Evolutionary conservation across 2,113 vertebrate species (phyloP), one percentile per base, ranked within the genome.

Genomic region (Butorides virescens): DNA sequence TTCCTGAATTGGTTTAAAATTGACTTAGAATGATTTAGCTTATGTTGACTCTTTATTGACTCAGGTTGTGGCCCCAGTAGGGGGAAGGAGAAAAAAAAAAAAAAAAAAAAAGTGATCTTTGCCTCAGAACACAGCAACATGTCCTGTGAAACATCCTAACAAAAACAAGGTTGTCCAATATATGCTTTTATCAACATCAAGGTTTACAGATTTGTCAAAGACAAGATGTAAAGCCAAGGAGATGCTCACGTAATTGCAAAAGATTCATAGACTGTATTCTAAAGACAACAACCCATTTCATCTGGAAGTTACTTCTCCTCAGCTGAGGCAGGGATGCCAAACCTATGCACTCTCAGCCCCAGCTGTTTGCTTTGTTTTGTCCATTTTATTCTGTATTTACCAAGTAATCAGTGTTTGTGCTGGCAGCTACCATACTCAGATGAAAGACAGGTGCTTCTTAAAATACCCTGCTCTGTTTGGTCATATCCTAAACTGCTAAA

Each of bases 11-110:
- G 66, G 65, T 68, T 95, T 93, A 92, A 78, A 93, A 89, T 95
- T 85, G 88, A 84, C 73, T 96, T 85, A 68, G 9, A 96, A 68
- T 89, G 96, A 94, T 70, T 91, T 73, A 95, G 56, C 46, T 77
- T 73, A 56, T 49, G 76, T 58, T 82, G 68, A 56, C 32, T 75
- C 78, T 66, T 78, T 92, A 89, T 68, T 66, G 76, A 95, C 58
- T 78, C 22, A 10, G 15, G 19, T 8, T 87, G 39, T n/a, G 52
- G 67, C 42, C 42, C 42, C 42, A 44, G 42, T 44, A 44, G 42
- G 42, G 42, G 15, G 42, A 44, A 44, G 23, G 3, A 10, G 9
- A 20, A 2, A 23, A 44, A 39, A n/a, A 7, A 2, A 23, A 44
- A 39, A n/a, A 7, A 46, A 26, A 5, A 29, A 18, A 36, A n/a